Evolutionary conservation across 1,140 invertebrate species (phyloP), one percentile per base, ranked within the genome.

Genomic region (Nasonia vitripennis): DNA sequence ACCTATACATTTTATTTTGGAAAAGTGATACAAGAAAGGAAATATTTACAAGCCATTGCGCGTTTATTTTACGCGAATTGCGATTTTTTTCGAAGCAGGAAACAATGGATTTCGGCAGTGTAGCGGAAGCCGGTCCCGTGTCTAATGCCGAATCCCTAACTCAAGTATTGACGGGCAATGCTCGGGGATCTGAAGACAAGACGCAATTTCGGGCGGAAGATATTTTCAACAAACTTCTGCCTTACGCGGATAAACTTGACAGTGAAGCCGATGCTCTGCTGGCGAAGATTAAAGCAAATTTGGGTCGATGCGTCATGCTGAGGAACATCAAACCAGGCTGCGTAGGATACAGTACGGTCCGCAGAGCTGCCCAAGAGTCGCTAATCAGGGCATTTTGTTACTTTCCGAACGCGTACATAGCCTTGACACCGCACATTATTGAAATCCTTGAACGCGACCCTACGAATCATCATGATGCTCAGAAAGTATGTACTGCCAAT

Each of bases 251-350:
- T 27, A 90, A 95, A 87, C 89, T 97, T 67, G 95, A 96, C 83
- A 92, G 93, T 31, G 96, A 97, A 91, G 95, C 96, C 1, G 90
- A 91, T 68, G 89, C 87, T 84, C 93, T 95, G 71, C 94, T 96
- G 77, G 87, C 92, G 12, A 94, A 95, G 81, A 96, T 97, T 70
- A 97, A 96, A 91, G 95, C 92, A 78, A 96, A 96, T 92, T 91
- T 97, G 41, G 95, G 94, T 34, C 95, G 94, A 88, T 94, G 95
- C 78, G 94, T 97, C 55, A 94, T 96, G 91, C 91, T 96, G 37
- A 93, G 95, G 27, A 96, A 96, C 92, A 94, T 96, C 89, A 94
- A 95, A 89, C 96, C 96, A 78, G 95, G 94, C 67, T 95, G 95
- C 87, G 93, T 93, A 41, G 88, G 95, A 88, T 97, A 97, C 88